Evolutionary conservation across 2,113 vertebrate species (phyloP), one percentile per base, ranked within the genome.

Genomic region (Etheostoma spectabile): DNA sequence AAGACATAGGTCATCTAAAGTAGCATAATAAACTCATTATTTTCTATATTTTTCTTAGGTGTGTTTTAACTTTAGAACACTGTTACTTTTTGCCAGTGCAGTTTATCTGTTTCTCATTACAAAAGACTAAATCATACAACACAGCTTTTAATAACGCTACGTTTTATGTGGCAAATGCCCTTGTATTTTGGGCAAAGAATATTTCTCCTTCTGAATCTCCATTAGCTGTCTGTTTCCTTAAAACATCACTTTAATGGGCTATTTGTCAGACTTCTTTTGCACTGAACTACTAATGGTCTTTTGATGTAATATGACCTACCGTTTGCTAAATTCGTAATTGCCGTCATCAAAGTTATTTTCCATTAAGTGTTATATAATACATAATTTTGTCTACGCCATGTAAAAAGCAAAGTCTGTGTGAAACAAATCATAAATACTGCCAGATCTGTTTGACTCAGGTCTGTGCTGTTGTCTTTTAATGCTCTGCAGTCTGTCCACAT

Each of bases 341-440:
- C n/a, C 53, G 57, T 49, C 7, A 59, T 45, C 30, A 53, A 16
- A n/a, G 21, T 53, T 69, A 7, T 68, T 59, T 77, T 56, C 49
- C 2, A 4, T 49, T 6, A 49, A 3, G 5, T 3, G 0, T 57
- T 75, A 30, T 30, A 30, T 30, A 30, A 30, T n/a, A 45, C n/a
- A 63, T 38, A 4, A 27, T 69, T 38, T 51, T 55, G 19, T 61
- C 7, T n/a, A 15, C 16, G 12, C 3, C 5, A 2, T 51, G 21
- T 60, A 15, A 53, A 69, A 42, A 27, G n/a, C 16, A 19, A 55
- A 59, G 14, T 62, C 38, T 33, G 30, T 15, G 22, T 15, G 35
- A 71, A 80, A 75, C 27, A 83, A 86, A 62, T 57, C 24, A 49
- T 71, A 68, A 85, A 68, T 79, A 62, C 70, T 81, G 63, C 71